Percentiles rank a stretch among this genome's conserved stretches.
Evolutionary conservation across 1,140 invertebrate species (phyloP).

Genomic region (Leptopilina clavipes): DNA sequence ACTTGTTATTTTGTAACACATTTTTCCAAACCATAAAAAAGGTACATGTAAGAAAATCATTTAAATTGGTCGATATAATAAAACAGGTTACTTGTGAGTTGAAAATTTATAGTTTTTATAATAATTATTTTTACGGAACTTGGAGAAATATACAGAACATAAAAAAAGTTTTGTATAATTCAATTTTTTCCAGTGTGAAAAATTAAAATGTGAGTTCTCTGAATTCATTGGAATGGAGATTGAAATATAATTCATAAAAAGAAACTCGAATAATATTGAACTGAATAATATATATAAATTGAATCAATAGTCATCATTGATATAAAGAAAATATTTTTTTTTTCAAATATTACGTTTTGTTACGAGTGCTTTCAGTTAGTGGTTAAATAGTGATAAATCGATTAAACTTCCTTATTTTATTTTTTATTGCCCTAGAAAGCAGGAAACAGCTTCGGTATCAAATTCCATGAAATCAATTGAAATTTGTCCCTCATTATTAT

Average conservation of each 20-base stretch:
- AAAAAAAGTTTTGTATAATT: neutral
- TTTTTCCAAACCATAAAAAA: neutral
- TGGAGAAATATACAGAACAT: neutral
- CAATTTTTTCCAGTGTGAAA: neutral
- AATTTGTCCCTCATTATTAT: constrained; percentile 6
- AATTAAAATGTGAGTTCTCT: too few species aligned
- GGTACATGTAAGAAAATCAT: neutral
- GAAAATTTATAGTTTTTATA: too few species aligned
- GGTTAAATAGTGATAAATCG: neutral
- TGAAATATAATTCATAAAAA: neutral
- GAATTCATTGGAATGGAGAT: too few species aligned
- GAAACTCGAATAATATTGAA: neutral
- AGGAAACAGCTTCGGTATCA: constrained; percentile 15
- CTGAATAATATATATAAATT: neutral
- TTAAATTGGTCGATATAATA: constrained; percentile 5
- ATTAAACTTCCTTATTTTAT: constrained; percentile 13
- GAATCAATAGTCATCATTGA: neutral
- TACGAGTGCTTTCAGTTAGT: constrained; percentile 7
- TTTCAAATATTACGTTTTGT: constrained; percentile 4
- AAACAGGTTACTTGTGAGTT: neutral
- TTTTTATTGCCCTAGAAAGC: constrained; percentile 7
- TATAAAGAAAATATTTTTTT: neutral
- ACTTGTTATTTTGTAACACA: constrained; percentile 6
- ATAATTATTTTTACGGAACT: too few species aligned
- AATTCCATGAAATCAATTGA: constrained; percentile 1